Base-by-base conservation (phyloP, 2,888 invertebrate species). In the Hyles lineata region DNA sequence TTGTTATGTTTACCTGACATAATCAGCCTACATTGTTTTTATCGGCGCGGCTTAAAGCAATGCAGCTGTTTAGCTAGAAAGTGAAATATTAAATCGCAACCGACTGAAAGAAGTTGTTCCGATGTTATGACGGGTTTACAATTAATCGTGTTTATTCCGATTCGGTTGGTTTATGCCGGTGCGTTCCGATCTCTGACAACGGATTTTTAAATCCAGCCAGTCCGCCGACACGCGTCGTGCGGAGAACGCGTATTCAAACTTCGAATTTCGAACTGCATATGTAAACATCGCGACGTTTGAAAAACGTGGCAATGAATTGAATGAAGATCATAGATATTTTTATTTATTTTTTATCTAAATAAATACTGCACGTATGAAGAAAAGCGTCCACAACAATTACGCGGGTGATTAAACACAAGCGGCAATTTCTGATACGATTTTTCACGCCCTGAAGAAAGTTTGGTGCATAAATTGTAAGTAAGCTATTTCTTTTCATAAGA, bases 141-240 rank as follows among this genome's bases (percentile, higher is more conserved):
- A 84, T 84, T 87, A 85, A 83, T 84, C 80, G 82, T 83, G 85
- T 85, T 83, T 83, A 85, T 86, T 90, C 82, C 78, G 85, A 91
- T 87, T 91, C 79, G 85, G 92, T 89, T 86, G 92, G 92, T 82
- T 92, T 87, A 90, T 87, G 87, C 91, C 88, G 87, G 92, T 89
- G 86, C 89, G 88, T 88, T 89, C 86, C 89, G 84, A 89, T 89
- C 88, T 86, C 81, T 85, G 85, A 85, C 86, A 84, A 82, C 84
- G 79, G 79, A 85, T 84, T 89, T 87, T 84, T 82, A 80, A 81
- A 84, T 81, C 81, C 79, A 67, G 58, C 72, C 70, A 72, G 72
- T 70, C 73, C 72, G 86, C 84, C 82, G 84, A 79, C 85, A 83
- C 82, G 83, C 83, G 87, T 83, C 84, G 78, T 77, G 80, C 83